Conservation (phyloP, 2,113 vertebrate genomes). For the Orientallactaga bullata region DNA sequence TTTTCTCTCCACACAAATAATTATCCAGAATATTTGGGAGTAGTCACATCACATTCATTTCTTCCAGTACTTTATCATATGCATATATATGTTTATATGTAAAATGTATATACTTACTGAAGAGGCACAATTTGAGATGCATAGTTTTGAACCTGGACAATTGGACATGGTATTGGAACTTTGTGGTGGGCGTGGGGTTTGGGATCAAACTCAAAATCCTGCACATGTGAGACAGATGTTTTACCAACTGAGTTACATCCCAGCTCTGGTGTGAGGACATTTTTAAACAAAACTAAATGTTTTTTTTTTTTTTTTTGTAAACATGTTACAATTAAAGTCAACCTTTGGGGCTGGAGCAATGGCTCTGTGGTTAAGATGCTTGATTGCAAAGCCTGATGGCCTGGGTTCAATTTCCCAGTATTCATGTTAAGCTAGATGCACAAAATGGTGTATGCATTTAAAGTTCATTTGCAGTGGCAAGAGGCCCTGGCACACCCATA, state of each 20-base stretch:
- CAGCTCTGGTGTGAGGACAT: background rate
- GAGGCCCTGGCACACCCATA: too few relatives aligned
- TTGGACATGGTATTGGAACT: background rate
- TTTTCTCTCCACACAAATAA: too few relatives aligned
- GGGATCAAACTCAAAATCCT: background rate
- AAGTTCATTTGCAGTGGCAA: too few relatives aligned
- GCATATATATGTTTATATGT: background rate
- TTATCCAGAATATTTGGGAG: background rate
- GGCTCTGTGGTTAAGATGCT: too few relatives aligned
- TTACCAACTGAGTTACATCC: background rate
- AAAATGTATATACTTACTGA: background rate
- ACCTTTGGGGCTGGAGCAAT: too few relatives aligned
- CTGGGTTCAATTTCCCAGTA: too few relatives aligned
- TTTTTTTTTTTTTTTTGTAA: conserved; percentile 3
- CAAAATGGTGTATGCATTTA: too few relatives aligned
- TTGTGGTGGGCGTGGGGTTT: background rate
- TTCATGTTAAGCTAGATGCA: too few relatives aligned
- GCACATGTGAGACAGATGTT: background rate
- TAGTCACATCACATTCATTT: background rate
- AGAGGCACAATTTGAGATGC: background rate
- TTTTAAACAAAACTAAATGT: too few relatives aligned
- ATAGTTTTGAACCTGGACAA: background rate
- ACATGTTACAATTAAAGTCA: background rate
- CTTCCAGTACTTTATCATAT: background rate
- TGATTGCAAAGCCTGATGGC: too few relatives aligned